Conservation (phyloP, 2,888 invertebrate species). For the Xestia c-nigrum region DNA sequence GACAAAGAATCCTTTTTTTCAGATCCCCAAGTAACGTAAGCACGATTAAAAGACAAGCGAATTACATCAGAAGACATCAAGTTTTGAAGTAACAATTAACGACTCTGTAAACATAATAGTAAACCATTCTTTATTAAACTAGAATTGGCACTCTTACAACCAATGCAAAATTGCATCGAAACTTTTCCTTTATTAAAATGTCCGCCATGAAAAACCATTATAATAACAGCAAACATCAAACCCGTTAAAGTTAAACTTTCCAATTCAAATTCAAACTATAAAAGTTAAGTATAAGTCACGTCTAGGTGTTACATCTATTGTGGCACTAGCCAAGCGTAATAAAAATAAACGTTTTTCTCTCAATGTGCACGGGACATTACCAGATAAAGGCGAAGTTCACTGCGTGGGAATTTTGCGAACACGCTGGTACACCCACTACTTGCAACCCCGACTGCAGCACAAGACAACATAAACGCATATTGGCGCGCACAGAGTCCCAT, state of each 20-base stretch:
- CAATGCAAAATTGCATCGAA: slow-evolving; percentile 24
- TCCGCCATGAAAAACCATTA: slow-evolving; percentile 52
- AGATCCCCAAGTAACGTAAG: not conserved
- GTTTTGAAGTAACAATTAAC: slow-evolving; percentile 1
- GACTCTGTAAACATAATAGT: slow-evolving; percentile 19
- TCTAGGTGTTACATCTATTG: slow-evolving; percentile 71
- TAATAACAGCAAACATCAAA: slow-evolving; percentile 62
- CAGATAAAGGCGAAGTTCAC: slow-evolving; percentile 66
- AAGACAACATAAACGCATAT: slow-evolving; percentile 16
- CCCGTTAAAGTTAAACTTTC: slow-evolving; percentile 59
- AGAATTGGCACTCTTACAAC: slow-evolving; percentile 28
- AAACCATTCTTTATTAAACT: slow-evolving; percentile 29
- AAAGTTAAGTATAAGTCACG: slow-evolving; percentile 71
- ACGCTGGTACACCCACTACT: slow-evolving; percentile 49
- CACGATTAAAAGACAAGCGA: not conserved
- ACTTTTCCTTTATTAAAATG: slow-evolving; percentile 53
- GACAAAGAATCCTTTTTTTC: not conserved
- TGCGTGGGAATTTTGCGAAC: slow-evolving; percentile 51
- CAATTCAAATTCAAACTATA: slow-evolving; percentile 66
- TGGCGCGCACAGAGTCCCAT: not conserved
- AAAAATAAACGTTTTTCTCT: slow-evolving; percentile 74
- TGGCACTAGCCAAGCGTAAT: slow-evolving; percentile 68
- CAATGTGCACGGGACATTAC: slow-evolving; percentile 68
- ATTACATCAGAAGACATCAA: not conserved
- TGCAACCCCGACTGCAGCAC: slow-evolving; percentile 44